phyloP scores from a whole-genome alignment of 2,797 vertebrate genomes.

The Sebastes hubbsi region DNA sequence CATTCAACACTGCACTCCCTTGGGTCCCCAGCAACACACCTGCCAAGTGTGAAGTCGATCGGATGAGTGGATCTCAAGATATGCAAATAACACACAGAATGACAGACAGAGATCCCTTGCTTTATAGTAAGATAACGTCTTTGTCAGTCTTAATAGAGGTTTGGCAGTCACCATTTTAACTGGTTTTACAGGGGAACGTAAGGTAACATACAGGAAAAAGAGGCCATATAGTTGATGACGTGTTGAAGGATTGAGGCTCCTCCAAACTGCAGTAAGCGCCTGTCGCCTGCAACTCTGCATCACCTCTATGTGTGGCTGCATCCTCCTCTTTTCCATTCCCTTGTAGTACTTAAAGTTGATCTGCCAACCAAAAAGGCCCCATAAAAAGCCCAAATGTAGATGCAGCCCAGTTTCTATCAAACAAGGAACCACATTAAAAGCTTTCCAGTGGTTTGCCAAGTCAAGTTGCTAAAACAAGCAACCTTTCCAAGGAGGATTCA shows the following conservation, averaged over 20 bases:
- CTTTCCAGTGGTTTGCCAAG: conserved; percentile 60
- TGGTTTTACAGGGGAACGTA: background rate
- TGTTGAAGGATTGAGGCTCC: background rate
- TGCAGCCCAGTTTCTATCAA: conserved; percentile 53
- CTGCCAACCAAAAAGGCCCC: conserved; percentile 34
- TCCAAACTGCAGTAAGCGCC: conserved; percentile 8
- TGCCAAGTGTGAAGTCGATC: too few relatives aligned
- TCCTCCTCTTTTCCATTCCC: conserved; percentile 37
- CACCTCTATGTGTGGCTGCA: conserved; percentile 31
- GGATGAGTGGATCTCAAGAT: too few relatives aligned
- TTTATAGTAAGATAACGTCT: background rate
- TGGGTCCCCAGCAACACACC: too few relatives aligned
- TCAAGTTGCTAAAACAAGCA: conserved; percentile 63
- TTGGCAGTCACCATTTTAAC: background rate
- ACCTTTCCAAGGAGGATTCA: conserved; percentile 54
- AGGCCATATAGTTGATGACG: background rate
- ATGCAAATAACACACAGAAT: too few relatives aligned
- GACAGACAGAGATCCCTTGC: too few relatives aligned
- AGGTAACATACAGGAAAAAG: background rate
- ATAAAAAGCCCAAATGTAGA: conserved; percentile 52
- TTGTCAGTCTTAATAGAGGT: background rate
- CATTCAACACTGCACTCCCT: too few relatives aligned
- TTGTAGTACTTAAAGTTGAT: conserved; percentile 33
- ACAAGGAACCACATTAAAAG: conserved; percentile 62
- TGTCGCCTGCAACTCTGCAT: conserved; percentile 19